Evolutionary conservation across 2,888 invertebrate genomes (phyloP), one percentile per base, ranked within the genome.

Genomic region (Stomorhina lunata): DNA sequence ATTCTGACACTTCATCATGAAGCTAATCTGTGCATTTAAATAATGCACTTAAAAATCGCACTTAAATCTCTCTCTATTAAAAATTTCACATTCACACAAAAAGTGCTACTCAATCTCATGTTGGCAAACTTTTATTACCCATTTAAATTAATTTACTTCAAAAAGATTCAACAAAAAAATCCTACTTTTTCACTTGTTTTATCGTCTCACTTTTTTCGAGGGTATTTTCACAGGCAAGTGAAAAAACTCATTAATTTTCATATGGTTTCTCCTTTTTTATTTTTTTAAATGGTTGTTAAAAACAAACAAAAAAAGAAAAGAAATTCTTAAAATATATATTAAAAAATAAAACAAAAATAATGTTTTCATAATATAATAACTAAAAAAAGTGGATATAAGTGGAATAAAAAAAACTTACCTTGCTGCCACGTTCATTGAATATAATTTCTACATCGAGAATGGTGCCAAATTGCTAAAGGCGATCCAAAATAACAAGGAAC

Each of bases 371-470:
- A 61, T 7, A 63, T 45, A n/a, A n/a, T n/a, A 3, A 4, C 20
- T 17, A 48, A 7, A 10, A 7, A 48, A 17, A 48, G 22, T n/a
- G 22, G 10, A 22, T 2, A 29, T n/a, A n/a, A n/a, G n/a, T n/a
- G 34, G 63, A 69, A 66, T 45, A 66, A 61, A 80, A 75, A 77
- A 48, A 81, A 92, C 97, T 95, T 96, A 99, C 99, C 98, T 99
- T 99, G 89, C 99, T 99, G 92, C 99, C 99, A 88, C 99, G 94
- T 93, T 99, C 99, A 93, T 99, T 99, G 94, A 99, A 99, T 92
- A 99, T 99, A 90, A 99, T 99, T 95, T 99, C 99, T 92, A 99
- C 99, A 93, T 99, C 99, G 92, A 99, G 94, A 92, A 99, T 99
- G 90, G 96, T 95, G 92, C 99, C 99, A 93, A 97, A 99, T 96